Evolutionary conservation across 2,888 invertebrate species (phyloP), one percentile per base, ranked within the genome.

Genomic region (Marasmarcha lunaedactyla): DNA sequence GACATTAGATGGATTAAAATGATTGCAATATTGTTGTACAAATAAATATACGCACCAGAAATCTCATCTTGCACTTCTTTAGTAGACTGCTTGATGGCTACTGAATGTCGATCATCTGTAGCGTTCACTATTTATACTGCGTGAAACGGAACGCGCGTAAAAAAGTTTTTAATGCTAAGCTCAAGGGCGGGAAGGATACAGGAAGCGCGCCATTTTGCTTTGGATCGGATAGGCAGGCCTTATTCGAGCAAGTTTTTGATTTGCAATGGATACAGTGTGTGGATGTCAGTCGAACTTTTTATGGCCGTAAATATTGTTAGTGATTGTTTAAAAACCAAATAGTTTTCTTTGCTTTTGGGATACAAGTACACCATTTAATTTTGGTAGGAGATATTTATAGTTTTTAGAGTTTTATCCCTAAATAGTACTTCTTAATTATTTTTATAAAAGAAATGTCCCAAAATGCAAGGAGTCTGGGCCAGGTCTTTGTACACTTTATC

Each of bases 101-200:
- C 30, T 30, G 30, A 30, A 30, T 30, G n/a, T n/a, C 11, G 30
- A 30, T 30, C n/a, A 11, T 30, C 11, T 3, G 30, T 11, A 9
- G 30, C 30, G 30, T 30, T 30, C 30, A 30, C 30, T 30, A 30
- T 30, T 30, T 30, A 30, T 30, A 30, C n/a, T 30, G 30, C 30
- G 30, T 30, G n/a, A 11, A 9, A 11, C 30, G 30, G n/a, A 11
- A 30, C 30, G 20, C 30, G 30, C 10, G 9, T 9, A 11, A 30
- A 30, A 30, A 30, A 30, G 11, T n/a, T 9, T 10, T 30, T 30
- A 30, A 30, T 30, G 30, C 11, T 30, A 30, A 9, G 30, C 30
- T 11, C 30, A 30, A 30, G 30, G 30, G 30, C 30, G 30, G 30
- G 30, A 30, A 30, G 30, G 30, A 30, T 30, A n/a, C 30, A 30